Evolutionary conservation across 92 coral and sea anemone species (phyloP).

Genomic region (Bergia sp.): DNA sequence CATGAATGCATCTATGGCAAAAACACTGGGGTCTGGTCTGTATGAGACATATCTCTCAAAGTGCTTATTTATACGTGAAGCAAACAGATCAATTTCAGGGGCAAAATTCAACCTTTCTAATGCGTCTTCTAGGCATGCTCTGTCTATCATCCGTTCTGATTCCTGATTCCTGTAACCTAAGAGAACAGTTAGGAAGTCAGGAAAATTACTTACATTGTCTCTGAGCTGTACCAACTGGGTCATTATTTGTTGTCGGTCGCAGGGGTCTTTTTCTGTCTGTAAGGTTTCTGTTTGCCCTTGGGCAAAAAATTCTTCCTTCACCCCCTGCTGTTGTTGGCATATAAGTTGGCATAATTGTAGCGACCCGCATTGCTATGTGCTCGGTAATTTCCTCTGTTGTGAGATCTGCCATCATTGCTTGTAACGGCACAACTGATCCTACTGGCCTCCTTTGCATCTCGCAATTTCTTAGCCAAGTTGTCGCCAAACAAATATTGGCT

Average conservation of each 20-base stretch:
- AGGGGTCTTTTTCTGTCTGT: not conserved
- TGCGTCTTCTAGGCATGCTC: not conserved
- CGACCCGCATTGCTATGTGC: constrained; percentile 8
- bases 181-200: not conserved
- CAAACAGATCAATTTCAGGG: constrained; percentile 50
- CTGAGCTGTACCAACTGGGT: constrained; percentile 10
- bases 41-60: constrained; percentile 43
- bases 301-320: not conserved
- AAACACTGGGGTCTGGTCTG: constrained; percentile 48
- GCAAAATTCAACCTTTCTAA: constrained; percentile 14
- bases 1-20: constrained; percentile 39
- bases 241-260: constrained; percentile 12
- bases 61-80: constrained; percentile 49
- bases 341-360: not conserved
- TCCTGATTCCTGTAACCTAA: not conserved
- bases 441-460: constrained; percentile 58
- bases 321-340: not conserved
- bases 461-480: constrained; percentile 19
- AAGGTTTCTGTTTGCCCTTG: not conserved
- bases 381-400: not conserved
- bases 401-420: not conserved
- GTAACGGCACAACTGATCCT: constrained; percentile 47
- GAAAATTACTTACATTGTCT: constrained; percentile 3
- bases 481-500: too few relatives aligned
- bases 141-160: too few relatives aligned